Evolutionary conservation across 2,113 vertebrate genomes (phyloP), one percentile per base, ranked within the genome.

Genomic region (Muscicapa adusta): DNA sequence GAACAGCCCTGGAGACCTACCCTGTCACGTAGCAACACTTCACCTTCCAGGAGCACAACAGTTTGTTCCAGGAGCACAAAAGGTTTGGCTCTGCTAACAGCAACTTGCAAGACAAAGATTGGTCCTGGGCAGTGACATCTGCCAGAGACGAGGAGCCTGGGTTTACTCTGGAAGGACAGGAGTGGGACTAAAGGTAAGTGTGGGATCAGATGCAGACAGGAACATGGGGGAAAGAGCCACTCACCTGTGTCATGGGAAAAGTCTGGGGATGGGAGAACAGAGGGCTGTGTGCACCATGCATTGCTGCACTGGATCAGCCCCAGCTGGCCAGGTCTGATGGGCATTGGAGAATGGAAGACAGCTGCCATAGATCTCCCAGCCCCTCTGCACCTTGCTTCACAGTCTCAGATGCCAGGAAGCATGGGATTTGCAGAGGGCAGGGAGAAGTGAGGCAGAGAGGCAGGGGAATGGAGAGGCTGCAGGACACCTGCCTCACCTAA

Each of bases 1-100:
- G 43, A 34, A 45, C 4, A 4, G 68, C 65, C n/a, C 8, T 36
- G 25, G 54, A 62, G 63, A 81, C 25, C 14, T 61, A 26, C 29
- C 24, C 33, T 50, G 72, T 96, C 94, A 86, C 68, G 0, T 97
- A 97, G 96, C 96, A 97, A 97, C 96, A 68, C 22, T n/a, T 53
- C 48, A 47, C 2, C 3, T 86, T 70, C 38, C 28, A 29, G 66
- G 13, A 62, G 8, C 42, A 47, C 42, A 78, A 75, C 6, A 4
- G 76, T 78, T 82, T 87, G 25, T 88, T 72, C 36, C 34, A 34
- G 65, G 12, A 61, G 8, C 36, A 45, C 42, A 78, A 76, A 6
- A 4, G 40, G 77, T 83, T 78, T 84, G 19, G 25, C 60, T 9
- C 65, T 58, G 33, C 28, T 87, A 51, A 56, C 38, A 36, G 22